These are phyloP conservation scores for Cydia amplana DNA, from an alignment of 1,140 invertebrate species.

Conservation along the genomic window DNA sequence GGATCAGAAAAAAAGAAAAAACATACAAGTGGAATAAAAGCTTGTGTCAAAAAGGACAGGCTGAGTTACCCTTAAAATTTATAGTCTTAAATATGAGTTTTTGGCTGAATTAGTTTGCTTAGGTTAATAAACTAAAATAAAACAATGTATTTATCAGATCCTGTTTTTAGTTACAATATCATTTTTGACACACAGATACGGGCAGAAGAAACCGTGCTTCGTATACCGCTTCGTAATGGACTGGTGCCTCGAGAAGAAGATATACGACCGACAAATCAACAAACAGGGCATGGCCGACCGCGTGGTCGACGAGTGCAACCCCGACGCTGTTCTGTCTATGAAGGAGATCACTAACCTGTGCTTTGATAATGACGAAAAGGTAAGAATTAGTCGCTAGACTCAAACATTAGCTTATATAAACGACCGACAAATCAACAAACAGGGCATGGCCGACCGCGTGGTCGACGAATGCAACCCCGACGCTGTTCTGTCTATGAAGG, in stretches of 20 bases:
- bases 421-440: conserved; percentile 98
- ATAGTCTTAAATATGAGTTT: no score
- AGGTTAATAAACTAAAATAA: no score
- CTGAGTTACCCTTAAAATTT: no score
- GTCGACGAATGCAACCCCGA: conserved; percentile 99
- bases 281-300: conserved; percentile 98
- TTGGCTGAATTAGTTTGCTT: no score
- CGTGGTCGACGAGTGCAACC: conserved; percentile 98
- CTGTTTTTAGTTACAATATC: not conserved
- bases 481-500: conserved; percentile 95
- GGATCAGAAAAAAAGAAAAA: no score
- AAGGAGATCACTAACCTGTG: conserved; percentile 97
- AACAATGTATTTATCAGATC: no score
- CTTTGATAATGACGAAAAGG: conserved; percentile 93
- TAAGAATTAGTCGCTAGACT: conserved; percentile 38
- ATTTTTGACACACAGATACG: conserved; percentile 83
- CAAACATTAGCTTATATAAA: no score
- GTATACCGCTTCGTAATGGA: conserved; percentile 98
- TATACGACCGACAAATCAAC: conserved; percentile 98
- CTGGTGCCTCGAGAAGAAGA: conserved; percentile 97
- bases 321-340: conserved; percentile 95
- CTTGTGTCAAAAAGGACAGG: no score
- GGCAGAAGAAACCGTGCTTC: conserved; percentile 96
- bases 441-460: conserved; percentile 97
- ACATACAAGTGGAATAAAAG: no score